Percentiles rank a stretch among this genome's conserved stretches.
phyloP scores from a whole-genome alignment of 2,113 vertebrate species.

The Natator depressus region DNA sequence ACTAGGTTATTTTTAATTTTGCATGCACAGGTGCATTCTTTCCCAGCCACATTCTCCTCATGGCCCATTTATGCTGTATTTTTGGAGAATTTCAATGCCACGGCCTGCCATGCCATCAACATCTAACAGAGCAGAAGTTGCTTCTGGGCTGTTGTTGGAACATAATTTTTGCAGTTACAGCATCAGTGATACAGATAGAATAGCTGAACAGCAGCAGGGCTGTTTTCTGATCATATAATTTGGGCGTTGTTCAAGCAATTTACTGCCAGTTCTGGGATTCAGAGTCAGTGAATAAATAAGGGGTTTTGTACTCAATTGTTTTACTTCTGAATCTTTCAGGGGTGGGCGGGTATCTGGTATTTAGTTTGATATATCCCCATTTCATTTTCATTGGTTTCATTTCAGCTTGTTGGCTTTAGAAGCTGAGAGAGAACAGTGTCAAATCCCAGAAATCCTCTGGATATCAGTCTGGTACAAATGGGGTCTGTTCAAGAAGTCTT shows the following conservation, averaged over 20 bases:
- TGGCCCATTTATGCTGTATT: background rate
- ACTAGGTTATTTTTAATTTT: background rate
- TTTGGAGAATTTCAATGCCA: background rate
- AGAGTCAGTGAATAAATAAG: background rate
- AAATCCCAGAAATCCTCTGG: background rate
- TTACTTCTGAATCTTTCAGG: background rate
- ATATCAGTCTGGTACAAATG: background rate
- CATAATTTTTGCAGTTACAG: background rate
- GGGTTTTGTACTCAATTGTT: background rate
- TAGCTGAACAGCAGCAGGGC: background rate
- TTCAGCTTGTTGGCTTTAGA: background rate
- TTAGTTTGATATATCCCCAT: background rate
- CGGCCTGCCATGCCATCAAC: background rate
- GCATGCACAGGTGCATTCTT: background rate
- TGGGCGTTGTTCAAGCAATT: background rate
- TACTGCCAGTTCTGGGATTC: background rate
- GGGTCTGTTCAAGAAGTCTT: background rate
- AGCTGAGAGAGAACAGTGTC: background rate
- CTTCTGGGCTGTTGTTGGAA: background rate
- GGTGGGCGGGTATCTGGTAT: background rate
- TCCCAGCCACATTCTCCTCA: background rate
- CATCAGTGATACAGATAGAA: background rate
- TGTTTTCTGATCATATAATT: background rate
- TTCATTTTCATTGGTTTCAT: background rate
- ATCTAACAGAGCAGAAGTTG: background rate